phyloP scores from a whole-genome alignment of 1,140 invertebrate species.

The Drosophila melanogaster region Release_6_plus_ISO1_MT NT_033777.3:11779501-11780000 shows the following conservation, averaged over 20 bases:
- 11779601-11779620: neutral
- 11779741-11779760: constrained; percentile 49
- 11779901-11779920: constrained; percentile 62
- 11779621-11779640: constrained; percentile 21
- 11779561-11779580: neutral
- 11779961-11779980: constrained; percentile 75
- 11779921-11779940: constrained; percentile 68
- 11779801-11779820: constrained; percentile 43
- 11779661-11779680: constrained; percentile 64
- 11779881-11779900: constrained; percentile 16
- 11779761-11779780: constrained; percentile 33
- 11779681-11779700: constrained; percentile 77
- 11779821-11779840: constrained; percentile 56
- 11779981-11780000: constrained; percentile 58
- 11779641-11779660: constrained; percentile 21
- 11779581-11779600: neutral
- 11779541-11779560: no score
- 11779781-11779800: constrained; percentile 35
- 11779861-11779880: constrained; percentile 10
- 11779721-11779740: constrained; percentile 70
- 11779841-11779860: constrained; percentile 60
- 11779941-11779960: constrained; percentile 64
- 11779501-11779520: no score
- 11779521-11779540: no score
- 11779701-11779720: constrained; percentile 81